These are phyloP conservation scores for Dicrurus megarhynchus DNA, from an alignment of 2,113 vertebrate species.

Conservation along the genomic window DNA sequence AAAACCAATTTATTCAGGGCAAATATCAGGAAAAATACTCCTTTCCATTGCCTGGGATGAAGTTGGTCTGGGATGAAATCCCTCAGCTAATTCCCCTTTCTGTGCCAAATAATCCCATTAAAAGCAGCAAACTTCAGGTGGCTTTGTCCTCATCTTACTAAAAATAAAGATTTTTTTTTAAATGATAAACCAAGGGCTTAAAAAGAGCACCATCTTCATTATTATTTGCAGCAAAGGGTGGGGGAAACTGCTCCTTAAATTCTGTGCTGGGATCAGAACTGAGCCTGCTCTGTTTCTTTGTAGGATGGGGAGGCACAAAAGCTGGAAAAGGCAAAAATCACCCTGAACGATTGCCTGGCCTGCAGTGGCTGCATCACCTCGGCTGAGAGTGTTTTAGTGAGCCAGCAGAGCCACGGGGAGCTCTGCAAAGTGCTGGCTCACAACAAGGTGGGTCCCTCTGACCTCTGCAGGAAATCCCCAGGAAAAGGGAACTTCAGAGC, in stretches of 20 bases:
- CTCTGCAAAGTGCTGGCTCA: conserved; percentile 79
- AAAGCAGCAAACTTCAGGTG: background rate
- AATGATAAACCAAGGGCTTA: background rate
- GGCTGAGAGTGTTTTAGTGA: conserved; percentile 90
- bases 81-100: background rate
- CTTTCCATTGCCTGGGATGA: background rate
- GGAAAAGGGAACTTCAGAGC: no score
- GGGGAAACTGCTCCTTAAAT: background rate
- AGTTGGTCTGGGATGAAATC: background rate
- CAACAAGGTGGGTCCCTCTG: conserved; percentile 78
- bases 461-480: accelerated
- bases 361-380: conserved; percentile 98
- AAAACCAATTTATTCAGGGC: background rate
- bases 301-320: conserved; percentile 86
- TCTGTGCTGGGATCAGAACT: background rate
- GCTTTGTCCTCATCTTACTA: background rate
- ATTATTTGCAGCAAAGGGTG: background rate
- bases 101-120: background rate
- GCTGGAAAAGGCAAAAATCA: conserved; percentile 92
- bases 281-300: background rate
- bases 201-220: background rate
- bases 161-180: background rate
- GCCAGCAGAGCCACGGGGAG: conserved; percentile 92
- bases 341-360: conserved; percentile 91
- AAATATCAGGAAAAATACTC: background rate